A percentile compares a stretch with the other conserved stretches of the same genome.
Conservation (phyloP, 2,113 vertebrate species). For the Ceratotherium simum region DNA sequence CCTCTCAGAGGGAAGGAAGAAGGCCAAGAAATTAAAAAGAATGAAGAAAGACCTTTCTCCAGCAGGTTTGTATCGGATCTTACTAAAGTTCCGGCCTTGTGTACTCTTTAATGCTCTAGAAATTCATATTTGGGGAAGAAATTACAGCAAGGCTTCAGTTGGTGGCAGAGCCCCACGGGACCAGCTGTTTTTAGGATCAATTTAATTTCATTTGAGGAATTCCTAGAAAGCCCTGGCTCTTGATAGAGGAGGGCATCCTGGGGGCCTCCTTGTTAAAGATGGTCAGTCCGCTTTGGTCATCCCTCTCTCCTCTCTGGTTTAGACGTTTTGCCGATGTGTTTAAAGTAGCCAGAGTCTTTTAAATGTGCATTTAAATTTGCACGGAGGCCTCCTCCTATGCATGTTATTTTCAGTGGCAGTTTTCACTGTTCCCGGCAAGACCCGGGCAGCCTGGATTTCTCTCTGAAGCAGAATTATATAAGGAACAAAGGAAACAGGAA, state of each 20-base stretch:
- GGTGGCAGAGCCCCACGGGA: background rate
- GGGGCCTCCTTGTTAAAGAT: background rate
- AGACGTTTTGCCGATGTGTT: conserved; percentile 15
- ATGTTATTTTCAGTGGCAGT: conserved; percentile 41
- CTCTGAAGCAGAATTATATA: conserved; percentile 46
- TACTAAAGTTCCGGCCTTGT: background rate
- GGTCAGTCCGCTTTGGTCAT: background rate
- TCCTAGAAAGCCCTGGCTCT: background rate
- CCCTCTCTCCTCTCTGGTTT: background rate
- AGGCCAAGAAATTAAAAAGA: conserved; percentile 91
- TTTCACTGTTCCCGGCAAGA: conserved; percentile 52
- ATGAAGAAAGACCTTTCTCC: conserved; percentile 87
- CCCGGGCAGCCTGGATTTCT: conserved; percentile 34
- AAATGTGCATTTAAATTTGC: conserved; percentile 45
- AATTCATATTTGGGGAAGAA: background rate
- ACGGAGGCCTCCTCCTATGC: conserved; percentile 35
- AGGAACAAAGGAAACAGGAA: conserved; percentile 55
- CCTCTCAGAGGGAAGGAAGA: conserved; percentile 86
- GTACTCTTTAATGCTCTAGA: background rate
- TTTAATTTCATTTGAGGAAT: conserved; percentile 30
- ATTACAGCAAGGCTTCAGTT: background rate
- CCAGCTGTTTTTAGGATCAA: background rate
- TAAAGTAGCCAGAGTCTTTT: background rate
- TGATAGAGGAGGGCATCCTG: background rate
- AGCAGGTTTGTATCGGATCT: conserved; percentile 84